These are phyloP conservation scores for Musca vetustissima DNA, from an alignment of 1,140 invertebrate genomes.

Conservation along the genomic window DNA sequence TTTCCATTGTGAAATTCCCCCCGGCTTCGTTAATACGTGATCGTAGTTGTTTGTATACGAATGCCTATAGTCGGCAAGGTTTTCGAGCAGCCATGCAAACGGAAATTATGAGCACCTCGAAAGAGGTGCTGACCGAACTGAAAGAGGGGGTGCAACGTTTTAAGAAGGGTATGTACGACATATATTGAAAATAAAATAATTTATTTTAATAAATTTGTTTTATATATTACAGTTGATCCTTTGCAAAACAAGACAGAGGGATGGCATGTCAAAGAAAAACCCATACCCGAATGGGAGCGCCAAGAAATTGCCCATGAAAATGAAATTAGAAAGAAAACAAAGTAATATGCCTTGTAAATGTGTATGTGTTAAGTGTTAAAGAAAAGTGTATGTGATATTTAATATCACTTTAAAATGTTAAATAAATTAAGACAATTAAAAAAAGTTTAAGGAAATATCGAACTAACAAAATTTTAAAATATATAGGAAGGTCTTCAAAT, in stretches of 20 bases:
- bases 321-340: neutral
- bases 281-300: constrained; percentile 63
- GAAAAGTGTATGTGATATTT: too few species aligned
- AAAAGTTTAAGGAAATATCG: too few species aligned
- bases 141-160: constrained; percentile 65
- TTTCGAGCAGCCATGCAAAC: constrained; percentile 66
- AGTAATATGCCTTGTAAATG: too few species aligned
- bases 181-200: neutral
- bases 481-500: too few species aligned
- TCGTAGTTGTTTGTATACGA: constrained; percentile 67
- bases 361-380: too few species aligned
- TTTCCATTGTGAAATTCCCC: constrained; percentile 76
- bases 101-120: constrained; percentile 66
- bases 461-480: too few species aligned
- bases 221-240: constrained; percentile 56
- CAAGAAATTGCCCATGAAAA: constrained; percentile 43
- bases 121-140: constrained; percentile 65
- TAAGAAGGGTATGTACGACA: constrained; percentile 38
- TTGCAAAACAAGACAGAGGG: constrained; percentile 66
- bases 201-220: neutral
- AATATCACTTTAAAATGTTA: too few species aligned
- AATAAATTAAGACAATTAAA: too few species aligned
- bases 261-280: constrained; percentile 61
- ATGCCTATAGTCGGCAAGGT: constrained; percentile 60
- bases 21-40: constrained; percentile 76